Conservation (phyloP, 1,140 invertebrate species). For the Drosophila truncata region DNA sequence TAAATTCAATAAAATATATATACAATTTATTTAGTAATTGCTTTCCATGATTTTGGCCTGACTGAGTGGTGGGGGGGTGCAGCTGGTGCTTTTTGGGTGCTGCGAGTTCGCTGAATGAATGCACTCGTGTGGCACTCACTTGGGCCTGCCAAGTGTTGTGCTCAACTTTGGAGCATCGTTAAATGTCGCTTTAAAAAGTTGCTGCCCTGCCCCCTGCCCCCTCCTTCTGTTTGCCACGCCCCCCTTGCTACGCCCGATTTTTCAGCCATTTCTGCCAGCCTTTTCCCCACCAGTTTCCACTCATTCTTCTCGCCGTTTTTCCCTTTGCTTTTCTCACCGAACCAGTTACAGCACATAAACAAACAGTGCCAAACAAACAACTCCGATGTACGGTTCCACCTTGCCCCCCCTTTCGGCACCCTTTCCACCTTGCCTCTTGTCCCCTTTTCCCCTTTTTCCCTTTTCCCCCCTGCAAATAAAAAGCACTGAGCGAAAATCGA, state of each 20-base stretch:
- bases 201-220: conserved; percentile 6
- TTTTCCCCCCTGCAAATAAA: conserved; percentile 57
- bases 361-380: conserved; percentile 64
- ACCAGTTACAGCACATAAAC: conserved; percentile 77
- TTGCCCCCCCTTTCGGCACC: conserved; percentile 10
- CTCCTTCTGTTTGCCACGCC: no score
- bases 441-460: no score
- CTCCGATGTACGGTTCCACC: conserved; percentile 37
- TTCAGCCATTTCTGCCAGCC: neutral
- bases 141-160: conserved; percentile 19
- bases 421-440: neutral
- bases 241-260: conserved; percentile 3
- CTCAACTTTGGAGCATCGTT: conserved; percentile 43
- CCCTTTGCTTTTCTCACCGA: conserved; percentile 22
- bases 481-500: conserved; percentile 83
- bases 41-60: conserved; percentile 12
- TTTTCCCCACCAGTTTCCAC: neutral
- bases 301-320: neutral
- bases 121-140: conserved; percentile 37
- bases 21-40: neutral
- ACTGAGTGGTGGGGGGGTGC: neutral
- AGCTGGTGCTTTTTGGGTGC: neutral
- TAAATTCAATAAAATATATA: neutral
- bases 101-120: conserved; percentile 20
- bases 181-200: conserved; percentile 77